These are phyloP conservation scores for Ambastaia sidthimunki DNA, from an alignment of 2,797 vertebrate species.

Conservation along the genomic window DNA sequence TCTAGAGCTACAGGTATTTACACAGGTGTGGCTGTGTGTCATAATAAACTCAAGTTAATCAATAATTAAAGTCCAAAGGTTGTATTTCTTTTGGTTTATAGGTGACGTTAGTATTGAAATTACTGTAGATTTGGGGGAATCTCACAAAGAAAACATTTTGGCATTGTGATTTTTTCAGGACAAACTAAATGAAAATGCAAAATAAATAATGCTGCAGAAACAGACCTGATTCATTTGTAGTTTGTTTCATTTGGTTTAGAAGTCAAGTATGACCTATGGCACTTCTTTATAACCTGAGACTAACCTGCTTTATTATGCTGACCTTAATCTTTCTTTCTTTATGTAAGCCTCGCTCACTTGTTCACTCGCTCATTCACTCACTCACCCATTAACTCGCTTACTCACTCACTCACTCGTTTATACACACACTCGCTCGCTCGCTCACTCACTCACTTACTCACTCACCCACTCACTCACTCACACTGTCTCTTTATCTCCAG, in stretches of 20 bases:
- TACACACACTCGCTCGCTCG: too few species aligned
- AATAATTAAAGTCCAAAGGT: conserved; percentile 8
- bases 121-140: background rate
- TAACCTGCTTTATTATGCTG: background rate
- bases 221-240: too few species aligned
- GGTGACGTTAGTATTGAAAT: background rate
- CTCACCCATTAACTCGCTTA: background rate
- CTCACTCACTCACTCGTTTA: background rate
- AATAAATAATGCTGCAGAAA: background rate
- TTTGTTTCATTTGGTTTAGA: too few species aligned
- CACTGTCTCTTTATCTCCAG: conserved; percentile 16
- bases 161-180: too few species aligned
- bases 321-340: background rate
- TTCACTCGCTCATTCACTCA: background rate
- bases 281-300: background rate
- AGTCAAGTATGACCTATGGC: background rate
- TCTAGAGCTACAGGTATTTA: background rate
- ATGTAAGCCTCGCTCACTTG: background rate
- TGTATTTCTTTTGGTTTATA: background rate
- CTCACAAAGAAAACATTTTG: background rate
- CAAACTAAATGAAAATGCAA: background rate
- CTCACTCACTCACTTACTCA: background rate
- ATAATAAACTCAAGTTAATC: background rate
- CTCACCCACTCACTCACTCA: background rate
- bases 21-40: background rate